These are phyloP conservation scores for Gallinago nigripennis DNA, from an alignment of 2,797 vertebrate species.

Conservation along the genomic window DNA sequence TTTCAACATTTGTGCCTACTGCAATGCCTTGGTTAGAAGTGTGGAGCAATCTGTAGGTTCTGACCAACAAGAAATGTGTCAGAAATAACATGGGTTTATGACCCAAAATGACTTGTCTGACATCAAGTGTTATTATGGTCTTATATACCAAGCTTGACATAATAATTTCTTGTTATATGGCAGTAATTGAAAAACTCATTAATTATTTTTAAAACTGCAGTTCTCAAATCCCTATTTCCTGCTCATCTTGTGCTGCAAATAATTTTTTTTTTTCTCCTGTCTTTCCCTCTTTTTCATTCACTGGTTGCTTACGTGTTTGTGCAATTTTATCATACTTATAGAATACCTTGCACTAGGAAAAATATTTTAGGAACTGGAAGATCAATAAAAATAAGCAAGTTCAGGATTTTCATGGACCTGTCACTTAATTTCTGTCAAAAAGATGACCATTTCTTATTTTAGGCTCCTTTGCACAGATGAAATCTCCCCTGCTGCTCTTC, in stretches of 20 bases:
- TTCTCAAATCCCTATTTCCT: neutral
- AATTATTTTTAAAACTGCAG: neutral
- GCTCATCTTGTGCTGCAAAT: neutral
- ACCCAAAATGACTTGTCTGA: neutral
- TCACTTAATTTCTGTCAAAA: neutral
- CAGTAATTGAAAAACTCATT: neutral
- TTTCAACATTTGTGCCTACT: constrained; percentile 40
- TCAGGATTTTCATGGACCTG: neutral
- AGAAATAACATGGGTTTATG: neutral
- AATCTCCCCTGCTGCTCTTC: neutral
- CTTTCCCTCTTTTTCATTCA: neutral
- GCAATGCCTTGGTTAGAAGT: neutral
- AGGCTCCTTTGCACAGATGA: neutral
- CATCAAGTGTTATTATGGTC: neutral
- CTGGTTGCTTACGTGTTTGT: neutral
- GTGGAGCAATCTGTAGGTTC: constrained; percentile 12
- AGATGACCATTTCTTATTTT: neutral
- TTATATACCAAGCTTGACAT: neutral
- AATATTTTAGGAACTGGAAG: neutral
- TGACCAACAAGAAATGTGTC: neutral
- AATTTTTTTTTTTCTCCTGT: neutral
- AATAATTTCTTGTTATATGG: neutral
- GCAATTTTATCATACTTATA: neutral
- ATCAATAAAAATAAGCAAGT: neutral
- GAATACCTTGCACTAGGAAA: neutral